phyloP scores from a whole-genome alignment of 2,888 invertebrate genomes.

The Catocala nupta region DNA sequence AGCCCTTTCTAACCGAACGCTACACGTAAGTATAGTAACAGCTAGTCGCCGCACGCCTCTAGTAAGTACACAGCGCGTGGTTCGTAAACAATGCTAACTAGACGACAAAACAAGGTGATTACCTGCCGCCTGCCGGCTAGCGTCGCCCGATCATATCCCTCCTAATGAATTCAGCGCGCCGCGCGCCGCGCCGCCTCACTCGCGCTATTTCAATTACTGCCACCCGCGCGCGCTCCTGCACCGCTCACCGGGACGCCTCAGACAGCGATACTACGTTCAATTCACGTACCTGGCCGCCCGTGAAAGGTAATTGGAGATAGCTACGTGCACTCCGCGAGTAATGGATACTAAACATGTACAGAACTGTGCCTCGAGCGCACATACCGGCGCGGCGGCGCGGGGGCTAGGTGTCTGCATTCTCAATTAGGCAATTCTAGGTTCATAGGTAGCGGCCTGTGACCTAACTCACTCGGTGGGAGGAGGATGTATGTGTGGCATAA shows the following conservation, averaged over 20 bases:
- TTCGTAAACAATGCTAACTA: conserved; percentile 50
- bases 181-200: conserved; percentile 24
- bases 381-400: conserved; percentile 9
- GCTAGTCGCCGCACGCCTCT: conserved; percentile 5
- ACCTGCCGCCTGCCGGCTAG: conserved; percentile 19
- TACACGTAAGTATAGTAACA: conserved; percentile 10
- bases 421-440: conserved; percentile 59
- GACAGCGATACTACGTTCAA: conserved; percentile 28
- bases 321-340: conserved; percentile 47
- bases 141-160: conserved; percentile 36
- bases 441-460: conserved; percentile 39
- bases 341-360: conserved; percentile 45
- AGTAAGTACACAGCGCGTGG: conserved; percentile 24
- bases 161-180: conserved; percentile 51
- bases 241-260: conserved; percentile 6
- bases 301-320: conserved; percentile 42
- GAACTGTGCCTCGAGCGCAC: conserved; percentile 22
- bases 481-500: conserved; percentile 46
- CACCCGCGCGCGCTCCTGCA: conserved; percentile 6
- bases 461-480: conserved; percentile 43
- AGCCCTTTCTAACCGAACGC: conserved; percentile 34
- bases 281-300: conserved; percentile 35
- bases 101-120: conserved; percentile 47
- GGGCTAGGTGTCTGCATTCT: conserved; percentile 53
- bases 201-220: conserved; percentile 54